phyloP scores from a whole-genome alignment of 2,113 vertebrate genomes.

The Arvicanthis niloticus region DNA sequence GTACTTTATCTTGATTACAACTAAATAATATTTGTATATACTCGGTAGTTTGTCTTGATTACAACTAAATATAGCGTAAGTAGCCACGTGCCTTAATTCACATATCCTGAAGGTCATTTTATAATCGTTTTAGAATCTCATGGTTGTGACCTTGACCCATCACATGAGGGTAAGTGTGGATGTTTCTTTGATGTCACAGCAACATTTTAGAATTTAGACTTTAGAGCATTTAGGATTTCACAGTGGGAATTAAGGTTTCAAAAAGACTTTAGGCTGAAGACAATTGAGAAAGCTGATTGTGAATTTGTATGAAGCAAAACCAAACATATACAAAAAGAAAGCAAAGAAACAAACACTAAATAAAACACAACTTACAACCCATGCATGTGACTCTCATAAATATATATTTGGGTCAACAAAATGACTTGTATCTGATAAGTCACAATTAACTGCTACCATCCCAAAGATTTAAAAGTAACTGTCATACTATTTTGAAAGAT shows the following conservation, averaged over 20 bases:
- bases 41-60: neutral
- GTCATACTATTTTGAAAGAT: conserved; percentile 64
- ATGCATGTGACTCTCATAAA: neutral
- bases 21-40: neutral
- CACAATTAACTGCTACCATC: neutral
- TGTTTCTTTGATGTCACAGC: neutral
- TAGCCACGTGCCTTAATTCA: neutral
- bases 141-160: neutral
- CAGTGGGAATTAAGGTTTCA: neutral
- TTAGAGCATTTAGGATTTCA: neutral
- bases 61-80: neutral
- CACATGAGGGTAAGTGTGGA: neutral
- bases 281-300: neutral
- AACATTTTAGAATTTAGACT: neutral
- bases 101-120: neutral
- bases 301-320: neutral
- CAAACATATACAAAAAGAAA: neutral
- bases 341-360: neutral
- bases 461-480: conserved; percentile 55
- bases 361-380: conserved; percentile 22
- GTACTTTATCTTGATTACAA: neutral
- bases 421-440: neutral
- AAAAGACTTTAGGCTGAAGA: neutral
- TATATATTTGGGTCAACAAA: neutral
- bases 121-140: no score